Conservation (phyloP, 2,888 invertebrate genomes). For the Ametastegia equiseti region DNA sequence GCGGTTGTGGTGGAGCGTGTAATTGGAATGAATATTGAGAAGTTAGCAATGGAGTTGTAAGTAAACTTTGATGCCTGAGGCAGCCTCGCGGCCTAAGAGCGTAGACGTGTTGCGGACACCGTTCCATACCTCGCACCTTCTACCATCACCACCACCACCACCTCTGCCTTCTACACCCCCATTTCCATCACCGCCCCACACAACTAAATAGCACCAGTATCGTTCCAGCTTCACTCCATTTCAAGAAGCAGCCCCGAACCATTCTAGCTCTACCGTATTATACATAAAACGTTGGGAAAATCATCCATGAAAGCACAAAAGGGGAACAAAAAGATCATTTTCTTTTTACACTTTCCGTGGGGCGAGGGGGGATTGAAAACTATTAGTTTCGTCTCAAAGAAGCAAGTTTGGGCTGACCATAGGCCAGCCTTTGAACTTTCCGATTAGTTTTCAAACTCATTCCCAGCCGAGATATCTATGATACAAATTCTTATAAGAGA, state of each 20-base stretch:
- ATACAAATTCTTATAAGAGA: too few species aligned
- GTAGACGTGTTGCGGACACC: conserved; percentile 76
- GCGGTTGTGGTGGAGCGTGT: conserved; percentile 61
- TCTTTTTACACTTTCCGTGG: too few species aligned
- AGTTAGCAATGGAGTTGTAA: conserved; percentile 76
- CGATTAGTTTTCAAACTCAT: too few species aligned
- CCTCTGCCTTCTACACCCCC: conserved; percentile 58
- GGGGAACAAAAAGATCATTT: too few species aligned
- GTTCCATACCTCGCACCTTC: conserved; percentile 62
- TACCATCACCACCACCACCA: conserved; percentile 60
- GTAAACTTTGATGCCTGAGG: conserved; percentile 75
- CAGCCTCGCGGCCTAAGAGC: conserved; percentile 74
- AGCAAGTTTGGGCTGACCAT: too few species aligned
- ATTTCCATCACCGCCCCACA: conserved; percentile 43
- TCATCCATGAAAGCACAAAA: too few species aligned
- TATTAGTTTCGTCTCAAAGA: too few species aligned
- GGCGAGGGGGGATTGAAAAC: too few species aligned
- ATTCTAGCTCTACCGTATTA: too few species aligned
- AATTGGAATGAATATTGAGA: conserved; percentile 76
- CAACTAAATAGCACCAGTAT: background rate
- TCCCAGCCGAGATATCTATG: too few species aligned
- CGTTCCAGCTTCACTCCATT: background rate
- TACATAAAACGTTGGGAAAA: too few species aligned
- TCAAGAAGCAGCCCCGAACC: background rate
- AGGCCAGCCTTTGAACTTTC: too few species aligned